phyloP scores from a whole-genome alignment of 1,140 invertebrate species.

The Coptotermes formosanus region DNA sequence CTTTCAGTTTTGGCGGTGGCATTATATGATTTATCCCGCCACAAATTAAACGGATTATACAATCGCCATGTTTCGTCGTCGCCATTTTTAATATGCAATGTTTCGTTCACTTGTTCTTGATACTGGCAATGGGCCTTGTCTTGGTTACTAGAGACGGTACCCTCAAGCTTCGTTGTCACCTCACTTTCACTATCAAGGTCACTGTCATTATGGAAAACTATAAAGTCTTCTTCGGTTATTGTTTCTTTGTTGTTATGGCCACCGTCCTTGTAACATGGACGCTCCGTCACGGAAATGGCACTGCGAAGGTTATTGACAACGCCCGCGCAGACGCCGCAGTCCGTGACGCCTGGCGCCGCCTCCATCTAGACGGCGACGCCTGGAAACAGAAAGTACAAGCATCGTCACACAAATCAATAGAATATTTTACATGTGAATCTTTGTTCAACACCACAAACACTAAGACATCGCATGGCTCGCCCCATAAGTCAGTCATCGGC shows the following conservation, averaged over 20 bases:
- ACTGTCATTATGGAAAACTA: background rate
- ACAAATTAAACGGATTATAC: background rate
- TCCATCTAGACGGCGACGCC: conserved; percentile 11
- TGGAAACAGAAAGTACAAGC: background rate
- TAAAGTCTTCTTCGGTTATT: background rate
- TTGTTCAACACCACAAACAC: background rate
- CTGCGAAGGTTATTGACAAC: background rate
- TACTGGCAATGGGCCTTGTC: background rate
- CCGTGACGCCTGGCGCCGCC: conserved; percentile 7
- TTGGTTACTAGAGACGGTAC: background rate
- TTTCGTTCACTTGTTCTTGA: background rate
- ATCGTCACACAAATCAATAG: background rate
- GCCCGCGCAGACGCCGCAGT: background rate
- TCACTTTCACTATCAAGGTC: background rate
- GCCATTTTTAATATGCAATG: background rate
- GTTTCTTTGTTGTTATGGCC: background rate
- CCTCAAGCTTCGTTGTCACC: background rate
- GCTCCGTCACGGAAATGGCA: background rate
- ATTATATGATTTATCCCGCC: background rate
- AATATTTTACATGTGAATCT: background rate
- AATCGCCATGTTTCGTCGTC: background rate
- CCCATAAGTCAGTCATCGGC: no score
- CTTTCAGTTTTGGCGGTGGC: background rate
- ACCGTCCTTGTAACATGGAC: background rate
- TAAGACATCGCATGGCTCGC: no score